These are phyloP conservation scores for Dione juno DNA, from an alignment of 2,888 invertebrate genomes.

Conservation along the genomic window DNA sequence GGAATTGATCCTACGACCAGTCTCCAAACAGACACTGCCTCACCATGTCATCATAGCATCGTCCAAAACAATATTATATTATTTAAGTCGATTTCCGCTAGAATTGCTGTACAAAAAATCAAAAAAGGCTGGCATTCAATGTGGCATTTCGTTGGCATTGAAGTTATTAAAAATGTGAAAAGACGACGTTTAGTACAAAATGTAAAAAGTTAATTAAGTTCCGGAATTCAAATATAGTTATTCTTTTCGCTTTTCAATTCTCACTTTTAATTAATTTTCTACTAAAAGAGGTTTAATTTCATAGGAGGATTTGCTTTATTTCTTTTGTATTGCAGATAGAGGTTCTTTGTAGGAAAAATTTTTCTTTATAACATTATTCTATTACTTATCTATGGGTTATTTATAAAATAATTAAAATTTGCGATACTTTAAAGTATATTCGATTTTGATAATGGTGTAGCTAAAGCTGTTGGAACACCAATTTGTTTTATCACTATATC, in stretches of 20 bases:
- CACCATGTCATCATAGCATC: too few relatives aligned
- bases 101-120: too few relatives aligned
- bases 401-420: neutral
- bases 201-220: conserved; percentile 12
- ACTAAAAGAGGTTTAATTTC: neutral
- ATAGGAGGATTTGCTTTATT: neutral
- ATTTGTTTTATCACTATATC: too few relatives aligned
- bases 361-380: neutral
- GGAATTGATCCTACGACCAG: too few relatives aligned
- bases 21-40: too few relatives aligned
- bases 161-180: neutral
- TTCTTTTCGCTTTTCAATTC: conserved; percentile 6
- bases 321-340: neutral
- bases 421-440: too few relatives aligned
- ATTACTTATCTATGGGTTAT: neutral
- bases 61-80: too few relatives aligned
- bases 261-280: conserved; percentile 13
- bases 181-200: neutral
- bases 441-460: too few relatives aligned
- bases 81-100: too few relatives aligned
- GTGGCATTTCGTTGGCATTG: too few relatives aligned
- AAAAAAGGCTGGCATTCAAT: too few relatives aligned
- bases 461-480: too few relatives aligned
- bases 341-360: neutral
- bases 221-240: conserved; percentile 14